Evolutionary conservation across 2,797 vertebrate genomes (phyloP), one percentile per base, ranked within the genome.

Genomic region (Microcaecilia unicolor): DNA sequence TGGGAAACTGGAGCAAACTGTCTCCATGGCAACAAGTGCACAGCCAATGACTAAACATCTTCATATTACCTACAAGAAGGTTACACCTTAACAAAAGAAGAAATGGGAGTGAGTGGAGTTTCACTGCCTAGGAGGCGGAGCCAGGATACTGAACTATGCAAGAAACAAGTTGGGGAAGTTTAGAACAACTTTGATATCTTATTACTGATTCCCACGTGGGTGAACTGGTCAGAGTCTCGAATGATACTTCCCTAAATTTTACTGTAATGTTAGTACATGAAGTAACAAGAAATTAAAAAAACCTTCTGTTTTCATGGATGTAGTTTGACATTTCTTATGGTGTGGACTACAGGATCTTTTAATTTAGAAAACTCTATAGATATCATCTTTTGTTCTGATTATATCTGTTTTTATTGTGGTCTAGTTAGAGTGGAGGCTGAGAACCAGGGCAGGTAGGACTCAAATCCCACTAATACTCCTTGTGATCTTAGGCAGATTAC

Each of bases 1-100:
- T 15, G 91, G 94, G 48, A 93, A 73, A 61, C 80, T 98, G 52
- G 92, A 95, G 70, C 95, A 98, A 81, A 93, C 84, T 0, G 87
- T 98, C 64, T 93, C 82, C 50, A 98, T 97, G 93, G 86, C 89
- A 52, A 92, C 91, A 59, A 86, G 80, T 58, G 84, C 79, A 11
- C 89, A 97, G 65, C 78, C 89, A 15, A 74, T 94, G 72, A 87
- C 73, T 30, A 90, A 91, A 65, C 93, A 98, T 60, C 78, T 98
- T 57, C 86, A 78, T 56, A 77, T 96, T 36, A 91, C 78, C 28
- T 98, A 98, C 74, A 80, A 70, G 51, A 87, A 83, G 59, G 73
- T 83, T 65, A 78, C 58, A 1, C 74, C 72, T 5, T 85, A 58
- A 75, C 2, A 1, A 41, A 0, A 1, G n/a, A 40, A 31, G 28